phyloP scores from a whole-genome alignment of 2,797 vertebrate genomes.

The Cheirogaleus major region DNA sequence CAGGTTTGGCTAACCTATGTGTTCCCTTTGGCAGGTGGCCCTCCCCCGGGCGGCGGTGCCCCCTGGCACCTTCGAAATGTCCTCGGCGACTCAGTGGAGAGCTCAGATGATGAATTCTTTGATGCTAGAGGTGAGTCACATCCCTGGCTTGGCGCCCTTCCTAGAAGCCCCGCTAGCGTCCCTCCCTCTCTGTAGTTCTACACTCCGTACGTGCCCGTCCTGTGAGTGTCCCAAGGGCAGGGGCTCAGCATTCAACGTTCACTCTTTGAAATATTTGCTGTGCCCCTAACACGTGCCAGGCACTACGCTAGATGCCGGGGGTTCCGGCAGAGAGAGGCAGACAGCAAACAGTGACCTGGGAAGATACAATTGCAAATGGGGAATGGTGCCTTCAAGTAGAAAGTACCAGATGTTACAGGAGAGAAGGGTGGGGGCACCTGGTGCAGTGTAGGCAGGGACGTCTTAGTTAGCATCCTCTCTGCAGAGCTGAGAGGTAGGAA shows the following conservation, averaged over 20 bases:
- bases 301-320: fast-evolving
- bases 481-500: not conserved
- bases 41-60: slow-evolving; percentile 87
- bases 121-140: slow-evolving; percentile 95
- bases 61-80: slow-evolving; percentile 94
- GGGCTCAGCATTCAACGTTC: not conserved
- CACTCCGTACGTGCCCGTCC: fast-evolving
- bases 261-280: not conserved
- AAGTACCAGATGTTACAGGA: not conserved
- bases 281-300: not conserved
- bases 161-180: not conserved
- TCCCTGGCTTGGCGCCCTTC: not conserved
- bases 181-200: not conserved
- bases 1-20: slow-evolving; percentile 49
- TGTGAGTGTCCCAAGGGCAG: fast-evolving
- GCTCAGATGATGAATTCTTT: slow-evolving; percentile 99
- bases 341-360: not conserved
- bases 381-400: too few species aligned
- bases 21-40: slow-evolving; percentile 86
- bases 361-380: not conserved
- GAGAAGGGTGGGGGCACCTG: not conserved
- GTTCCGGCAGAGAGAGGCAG: not conserved
- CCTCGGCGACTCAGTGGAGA: slow-evolving; percentile 95
- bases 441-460: not conserved
- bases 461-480: not conserved